phyloP scores from a whole-genome alignment of 2,113 vertebrate species.

The Salminus brasiliensis region DNA sequence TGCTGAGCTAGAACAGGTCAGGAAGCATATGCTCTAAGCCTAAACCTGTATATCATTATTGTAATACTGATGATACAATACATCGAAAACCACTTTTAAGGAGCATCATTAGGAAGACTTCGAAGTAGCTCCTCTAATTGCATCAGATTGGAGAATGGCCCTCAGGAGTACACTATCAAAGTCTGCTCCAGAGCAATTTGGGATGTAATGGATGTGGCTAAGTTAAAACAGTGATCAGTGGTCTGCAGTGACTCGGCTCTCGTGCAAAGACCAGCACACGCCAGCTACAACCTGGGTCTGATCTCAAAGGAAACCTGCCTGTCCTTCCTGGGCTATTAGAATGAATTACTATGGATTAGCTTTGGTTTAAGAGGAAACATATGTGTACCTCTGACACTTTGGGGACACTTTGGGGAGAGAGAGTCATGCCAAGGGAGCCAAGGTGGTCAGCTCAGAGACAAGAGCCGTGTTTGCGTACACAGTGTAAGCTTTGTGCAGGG shows the following conservation, averaged over 20 bases:
- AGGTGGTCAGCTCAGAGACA: neutral
- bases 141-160: neutral
- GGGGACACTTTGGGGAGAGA: neutral
- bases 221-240: slow-evolving; percentile 27
- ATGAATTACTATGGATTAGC: slow-evolving; percentile 48
- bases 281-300: neutral
- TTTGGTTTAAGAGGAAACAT: slow-evolving; percentile 47
- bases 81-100: neutral
- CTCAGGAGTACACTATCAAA: slow-evolving; percentile 25
- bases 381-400: slow-evolving; percentile 38
- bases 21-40: neutral
- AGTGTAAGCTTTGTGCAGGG: neutral
- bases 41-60: slow-evolving; percentile 41
- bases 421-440: neutral
- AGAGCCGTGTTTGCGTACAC: slow-evolving; percentile 17
- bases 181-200: slow-evolving; percentile 19
- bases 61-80: neutral
- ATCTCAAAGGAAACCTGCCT: slow-evolving; percentile 41
- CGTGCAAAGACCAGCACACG: slow-evolving; percentile 6
- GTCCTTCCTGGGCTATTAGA: slow-evolving; percentile 38
- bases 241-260: neutral
- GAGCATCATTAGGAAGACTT: neutral
- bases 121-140: slow-evolving; percentile 21
- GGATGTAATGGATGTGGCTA: slow-evolving; percentile 31
- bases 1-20: neutral